Base-by-base conservation (phyloP, 2,113 vertebrate species). In the Haliaeetus leucogaster region DNA sequence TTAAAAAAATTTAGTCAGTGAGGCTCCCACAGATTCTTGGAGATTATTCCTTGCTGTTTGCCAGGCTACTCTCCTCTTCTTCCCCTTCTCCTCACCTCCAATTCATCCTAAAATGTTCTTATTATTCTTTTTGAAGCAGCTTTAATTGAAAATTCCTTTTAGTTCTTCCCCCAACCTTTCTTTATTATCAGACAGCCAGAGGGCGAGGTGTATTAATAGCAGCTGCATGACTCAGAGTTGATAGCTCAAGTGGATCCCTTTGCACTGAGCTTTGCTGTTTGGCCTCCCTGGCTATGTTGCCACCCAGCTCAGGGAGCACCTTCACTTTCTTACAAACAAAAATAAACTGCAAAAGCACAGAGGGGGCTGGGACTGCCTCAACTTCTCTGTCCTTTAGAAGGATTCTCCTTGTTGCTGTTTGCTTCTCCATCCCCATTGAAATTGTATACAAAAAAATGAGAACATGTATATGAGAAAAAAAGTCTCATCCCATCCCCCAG, bases 131-230 rank as follows among this genome's bases (percentile, higher is more conserved):
- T 19, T 27, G 76, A 81, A 90, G 50, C n/a, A 78, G 26, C 55
- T 88, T 90, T 84, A 84, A 93, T 80, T 92, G 85, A 93, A 95
- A 93, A 95, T 80, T 94, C 78, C 84, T 90, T 71, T 66, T 40
- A 83, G 45, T 79, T 95, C 78, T 96, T 91, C 34, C 86, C 67
- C 59, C 82, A 84, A 9, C 61, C 72, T 86, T 90, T 40, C 76
- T 21, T 74, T 67, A 87, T 83, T 94, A 97, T 92, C 95, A 94
- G 72, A 14, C 93, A 82, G 95, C 84, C 87, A 56, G 87, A 93
- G 82, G 81, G 82, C 6, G 59, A 94, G 73, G 77, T 90, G 88
- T 97, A 97, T 97, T 97, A 97, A 97, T 97, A 97, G 92, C 68
- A 88, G 89, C 90, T 53, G 93, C 89, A 55, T 96, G 97, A 96